Percentiles rank a stretch among this genome's conserved stretches.
Conservation (phyloP, 2,888 invertebrate genomes). For the Erebia aethiops region DNA sequence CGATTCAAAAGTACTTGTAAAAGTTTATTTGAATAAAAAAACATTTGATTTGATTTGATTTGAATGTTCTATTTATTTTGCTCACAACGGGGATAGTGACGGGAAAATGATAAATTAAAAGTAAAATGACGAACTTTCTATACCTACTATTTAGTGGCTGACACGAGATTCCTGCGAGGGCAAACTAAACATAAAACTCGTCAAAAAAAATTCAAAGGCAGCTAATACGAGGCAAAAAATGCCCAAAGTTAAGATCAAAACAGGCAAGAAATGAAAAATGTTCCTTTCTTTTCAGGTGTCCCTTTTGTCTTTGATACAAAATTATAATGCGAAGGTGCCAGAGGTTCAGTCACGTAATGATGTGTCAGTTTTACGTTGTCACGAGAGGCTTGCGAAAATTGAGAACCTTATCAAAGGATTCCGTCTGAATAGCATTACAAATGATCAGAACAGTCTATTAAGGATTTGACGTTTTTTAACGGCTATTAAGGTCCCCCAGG, state of each 20-base stretch:
- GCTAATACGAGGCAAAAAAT: neutral
- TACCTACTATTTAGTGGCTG: too few relatives aligned
- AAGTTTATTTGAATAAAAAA: too few relatives aligned
- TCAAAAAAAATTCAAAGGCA: neutral
- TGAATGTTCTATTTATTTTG: too few relatives aligned
- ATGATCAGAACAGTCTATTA: neutral
- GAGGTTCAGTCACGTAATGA: slow-evolving; percentile 71
- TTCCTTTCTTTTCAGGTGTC: slow-evolving; percentile 3
- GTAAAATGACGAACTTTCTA: too few relatives aligned
- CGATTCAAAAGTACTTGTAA: too few relatives aligned
- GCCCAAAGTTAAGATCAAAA: slow-evolving; percentile 2
- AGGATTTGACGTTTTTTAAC: neutral
- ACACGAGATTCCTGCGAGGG: too few relatives aligned
- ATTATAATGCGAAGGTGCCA: slow-evolving; percentile 61
- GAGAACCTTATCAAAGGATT: slow-evolving; percentile 21
- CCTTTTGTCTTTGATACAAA: slow-evolving; percentile 45
- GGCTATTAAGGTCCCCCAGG: too few relatives aligned
- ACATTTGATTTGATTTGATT: too few relatives aligned
- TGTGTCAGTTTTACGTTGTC: slow-evolving; percentile 64
- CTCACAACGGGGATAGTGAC: too few relatives aligned
- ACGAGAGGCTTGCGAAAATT: slow-evolving; percentile 22
- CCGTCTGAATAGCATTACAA: slow-evolving; percentile 12
- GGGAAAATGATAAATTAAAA: too few relatives aligned
- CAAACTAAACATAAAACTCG: too few relatives aligned
- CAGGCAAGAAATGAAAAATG: slow-evolving; percentile 2